phyloP scores from a whole-genome alignment of 2,113 vertebrate genomes.

The Notothenia rossii region DNA sequence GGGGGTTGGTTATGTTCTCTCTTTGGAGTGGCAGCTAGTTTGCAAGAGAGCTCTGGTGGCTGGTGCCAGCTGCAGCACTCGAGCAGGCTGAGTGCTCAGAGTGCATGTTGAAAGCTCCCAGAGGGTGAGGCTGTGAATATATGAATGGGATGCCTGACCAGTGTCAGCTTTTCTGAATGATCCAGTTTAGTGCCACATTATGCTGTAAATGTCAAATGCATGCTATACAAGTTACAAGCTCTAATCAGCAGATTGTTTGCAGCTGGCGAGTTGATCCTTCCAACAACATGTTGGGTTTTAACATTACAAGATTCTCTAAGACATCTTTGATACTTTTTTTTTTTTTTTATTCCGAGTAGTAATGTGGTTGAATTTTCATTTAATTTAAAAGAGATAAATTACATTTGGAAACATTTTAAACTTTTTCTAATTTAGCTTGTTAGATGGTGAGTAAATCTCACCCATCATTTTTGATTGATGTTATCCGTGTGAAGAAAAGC shows the following conservation, averaged over 20 bases:
- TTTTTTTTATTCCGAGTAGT: not conserved
- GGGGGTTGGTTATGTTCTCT: constrained; percentile 51
- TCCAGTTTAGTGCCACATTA: constrained; percentile 25
- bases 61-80: constrained; percentile 66
- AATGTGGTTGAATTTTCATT: not conserved
- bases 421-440: constrained; percentile 6
- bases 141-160: constrained; percentile 67
- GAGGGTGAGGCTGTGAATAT: constrained; percentile 60
- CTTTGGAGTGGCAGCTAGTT: constrained; percentile 58
- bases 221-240: not conserved
- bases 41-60: constrained; percentile 47
- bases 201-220: constrained; percentile 38
- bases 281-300: not conserved
- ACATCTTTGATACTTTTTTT: not conserved
- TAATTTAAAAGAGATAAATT: not conserved
- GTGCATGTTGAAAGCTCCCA: constrained; percentile 61
- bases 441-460: not conserved
- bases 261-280: not conserved
- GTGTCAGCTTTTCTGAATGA: constrained; percentile 65
- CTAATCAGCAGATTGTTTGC: constrained; percentile 6
- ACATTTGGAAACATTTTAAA: not conserved
- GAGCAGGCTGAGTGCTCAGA: constrained; percentile 60
- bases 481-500: constrained; percentile 16
- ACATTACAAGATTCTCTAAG: not conserved
- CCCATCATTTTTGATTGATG: not conserved